Base-by-base conservation (phyloP, 2,797 vertebrate species). In the Cuculus canorus region DNA sequence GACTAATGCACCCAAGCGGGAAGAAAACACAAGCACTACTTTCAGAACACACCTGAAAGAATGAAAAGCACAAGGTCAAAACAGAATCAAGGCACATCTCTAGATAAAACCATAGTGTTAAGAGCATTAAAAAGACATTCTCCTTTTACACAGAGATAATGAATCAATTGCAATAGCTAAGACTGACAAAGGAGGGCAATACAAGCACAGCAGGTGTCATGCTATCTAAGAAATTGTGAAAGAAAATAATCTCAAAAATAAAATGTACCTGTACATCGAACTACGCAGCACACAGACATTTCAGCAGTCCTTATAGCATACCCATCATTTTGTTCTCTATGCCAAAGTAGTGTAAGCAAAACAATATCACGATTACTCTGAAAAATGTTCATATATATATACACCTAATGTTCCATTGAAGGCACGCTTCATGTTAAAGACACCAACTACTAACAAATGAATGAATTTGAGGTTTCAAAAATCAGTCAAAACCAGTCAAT, bases 401-500 rank as follows among this genome's bases (percentile, higher is more conserved):
- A n/a, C n/a, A n/a, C n/a, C 39, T 65, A 56, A 45, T 52, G 23
- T 77, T n/a, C 22, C 37, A 17, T 61, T 41, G 52, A 19, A 84
- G 33, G 16, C 13, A 82, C 8, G 52, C 14, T 56, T 66, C 17
- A 39, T 33, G 28, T 65, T 66, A 48, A 73, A 91, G 43, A 92
- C 88, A 84, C 52, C 27, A 68, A 12, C 35, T 52, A 39, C 21
- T 33, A 82, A 7, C 11, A 56, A 53, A 47, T 52, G 14, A 68
- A 71, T 28, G 1, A 71, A 75, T 59, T 32, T 8, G 6, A 83
- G 24, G 50, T 81, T 90, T 48, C 5, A 3, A 68, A 92, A 83
- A 83, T 63, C 15, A n/a, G n/a, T 15, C 12, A 80, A 63, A 97
- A 54, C 96, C 97, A 98, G 13, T 97, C 97, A 23, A 96, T 90